Evolutionary conservation across 2,113 vertebrate genomes (phyloP).

Genomic region (Illadopsis cleaveri): DNA sequence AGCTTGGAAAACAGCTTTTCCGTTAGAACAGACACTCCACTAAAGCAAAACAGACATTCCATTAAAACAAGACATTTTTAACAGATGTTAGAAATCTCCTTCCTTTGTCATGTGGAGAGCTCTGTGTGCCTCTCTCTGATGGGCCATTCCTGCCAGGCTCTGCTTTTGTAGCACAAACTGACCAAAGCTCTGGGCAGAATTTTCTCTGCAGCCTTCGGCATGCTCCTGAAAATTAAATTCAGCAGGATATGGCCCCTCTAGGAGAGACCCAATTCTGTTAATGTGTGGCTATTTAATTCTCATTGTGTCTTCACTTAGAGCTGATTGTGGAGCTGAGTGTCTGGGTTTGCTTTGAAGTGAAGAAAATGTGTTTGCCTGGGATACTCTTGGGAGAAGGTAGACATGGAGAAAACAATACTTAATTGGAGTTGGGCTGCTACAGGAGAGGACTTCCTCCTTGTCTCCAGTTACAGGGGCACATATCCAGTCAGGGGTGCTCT

Average conservation of each 20-base stretch:
- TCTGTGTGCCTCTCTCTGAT: not conserved
- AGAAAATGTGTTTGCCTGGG: not conserved
- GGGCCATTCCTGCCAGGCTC: not conserved
- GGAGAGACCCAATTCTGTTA: not conserved
- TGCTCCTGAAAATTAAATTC: not conserved
- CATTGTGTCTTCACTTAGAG: not conserved
- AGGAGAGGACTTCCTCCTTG: not conserved
- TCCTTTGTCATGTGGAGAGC: not conserved
- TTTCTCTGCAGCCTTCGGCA: not conserved
- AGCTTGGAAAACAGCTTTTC: not conserved
- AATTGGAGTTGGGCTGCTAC: not conserved
- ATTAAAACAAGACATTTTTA: not conserved
- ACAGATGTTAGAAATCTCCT: not conserved
- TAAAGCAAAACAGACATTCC: not conserved
- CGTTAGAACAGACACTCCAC: not conserved
- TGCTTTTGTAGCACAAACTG: not conserved
- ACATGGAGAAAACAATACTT: not conserved
- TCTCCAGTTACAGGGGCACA: not conserved
- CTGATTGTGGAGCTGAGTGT: not conserved
- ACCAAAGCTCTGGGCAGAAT: not conserved
- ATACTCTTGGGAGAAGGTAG: not conserved
- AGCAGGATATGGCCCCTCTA: not conserved
- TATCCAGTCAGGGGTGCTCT: not conserved
- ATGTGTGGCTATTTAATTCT: not conserved
- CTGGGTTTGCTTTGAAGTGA: not conserved